These are phyloP conservation scores for Habropoda laboriosa DNA, from an alignment of 1,140 invertebrate species.

Conservation along the genomic window DNA sequence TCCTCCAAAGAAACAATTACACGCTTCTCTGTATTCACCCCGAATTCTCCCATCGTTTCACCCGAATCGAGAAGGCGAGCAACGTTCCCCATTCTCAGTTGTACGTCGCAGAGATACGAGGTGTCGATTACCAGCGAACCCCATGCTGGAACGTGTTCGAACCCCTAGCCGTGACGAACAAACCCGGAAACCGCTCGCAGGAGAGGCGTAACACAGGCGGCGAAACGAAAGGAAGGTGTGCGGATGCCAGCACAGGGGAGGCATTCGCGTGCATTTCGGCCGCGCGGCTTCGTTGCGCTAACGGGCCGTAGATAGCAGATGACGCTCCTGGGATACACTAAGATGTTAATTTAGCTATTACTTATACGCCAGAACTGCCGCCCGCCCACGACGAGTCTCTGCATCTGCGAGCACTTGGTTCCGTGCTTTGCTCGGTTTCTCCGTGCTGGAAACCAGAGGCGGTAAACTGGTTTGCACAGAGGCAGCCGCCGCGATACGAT, in stretches of 20 bases:
- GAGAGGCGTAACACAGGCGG: not conserved
- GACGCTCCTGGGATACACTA: conserved; percentile 78
- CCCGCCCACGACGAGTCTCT: conserved; percentile 21
- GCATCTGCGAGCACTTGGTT: conserved; percentile 52
- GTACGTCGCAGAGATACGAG: not conserved
- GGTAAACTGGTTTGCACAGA: conserved; percentile 46
- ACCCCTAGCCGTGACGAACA: not conserved
- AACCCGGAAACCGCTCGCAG: conserved; percentile 16
- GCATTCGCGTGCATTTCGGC: conserved; percentile 56
- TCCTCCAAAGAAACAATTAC: not conserved
- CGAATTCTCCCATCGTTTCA: not conserved
- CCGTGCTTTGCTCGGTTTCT: not conserved
- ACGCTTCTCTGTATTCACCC: not conserved
- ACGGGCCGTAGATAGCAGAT: conserved; percentile 77
- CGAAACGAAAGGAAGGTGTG: not conserved
- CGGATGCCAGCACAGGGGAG: conserved; percentile 39
- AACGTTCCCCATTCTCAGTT: not conserved
- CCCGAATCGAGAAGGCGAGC: not conserved
- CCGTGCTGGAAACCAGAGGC: conserved; percentile 13
- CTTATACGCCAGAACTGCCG: conserved; percentile 69
- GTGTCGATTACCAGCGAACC: not conserved
- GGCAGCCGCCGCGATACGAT: conserved; percentile 45
- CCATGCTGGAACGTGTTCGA: not conserved
- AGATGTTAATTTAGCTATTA: conserved; percentile 81
- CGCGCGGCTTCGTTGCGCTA: conserved; percentile 56